phyloP scores from a whole-genome alignment of 2,113 vertebrate species.

The Herpailurus yagouaroundi region DNA sequence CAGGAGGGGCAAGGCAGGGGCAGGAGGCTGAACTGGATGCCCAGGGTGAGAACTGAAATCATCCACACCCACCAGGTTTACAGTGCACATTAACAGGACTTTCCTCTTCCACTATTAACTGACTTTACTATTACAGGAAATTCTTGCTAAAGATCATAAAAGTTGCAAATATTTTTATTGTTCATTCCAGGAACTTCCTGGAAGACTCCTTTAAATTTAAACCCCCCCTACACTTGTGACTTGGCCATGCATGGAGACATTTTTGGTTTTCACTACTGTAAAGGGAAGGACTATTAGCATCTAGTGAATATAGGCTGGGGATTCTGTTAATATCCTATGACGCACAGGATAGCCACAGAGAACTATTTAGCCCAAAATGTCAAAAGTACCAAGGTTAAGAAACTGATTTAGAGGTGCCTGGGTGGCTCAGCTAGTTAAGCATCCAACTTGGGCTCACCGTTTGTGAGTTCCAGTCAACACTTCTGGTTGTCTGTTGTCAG shows the following conservation, averaged over 20 bases:
- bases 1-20: neutral
- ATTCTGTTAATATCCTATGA: neutral
- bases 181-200: conserved; percentile 18
- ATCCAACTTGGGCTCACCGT: no score
- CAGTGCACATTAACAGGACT: neutral
- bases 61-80: neutral
- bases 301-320: neutral
- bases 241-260: neutral
- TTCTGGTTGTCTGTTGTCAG: no score
- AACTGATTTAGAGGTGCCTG: neutral
- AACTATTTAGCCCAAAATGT: neutral
- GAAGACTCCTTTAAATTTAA: conserved; percentile 3
- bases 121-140: neutral
- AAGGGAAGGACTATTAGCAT: neutral
- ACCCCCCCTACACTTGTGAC: neutral
- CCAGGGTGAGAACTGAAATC: neutral
- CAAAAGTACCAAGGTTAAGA: neutral
- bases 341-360: neutral
- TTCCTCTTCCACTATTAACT: neutral
- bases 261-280: neutral
- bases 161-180: neutral
- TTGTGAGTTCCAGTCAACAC: no score
- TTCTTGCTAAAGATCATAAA: neutral
- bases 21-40: neutral
- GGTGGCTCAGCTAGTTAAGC: no score